A percentile compares a stretch with the other conserved stretches of the same genome.
Evolutionary conservation across 2,888 invertebrate species (phyloP).

Genomic region (Hypercompe scribonia): DNA sequence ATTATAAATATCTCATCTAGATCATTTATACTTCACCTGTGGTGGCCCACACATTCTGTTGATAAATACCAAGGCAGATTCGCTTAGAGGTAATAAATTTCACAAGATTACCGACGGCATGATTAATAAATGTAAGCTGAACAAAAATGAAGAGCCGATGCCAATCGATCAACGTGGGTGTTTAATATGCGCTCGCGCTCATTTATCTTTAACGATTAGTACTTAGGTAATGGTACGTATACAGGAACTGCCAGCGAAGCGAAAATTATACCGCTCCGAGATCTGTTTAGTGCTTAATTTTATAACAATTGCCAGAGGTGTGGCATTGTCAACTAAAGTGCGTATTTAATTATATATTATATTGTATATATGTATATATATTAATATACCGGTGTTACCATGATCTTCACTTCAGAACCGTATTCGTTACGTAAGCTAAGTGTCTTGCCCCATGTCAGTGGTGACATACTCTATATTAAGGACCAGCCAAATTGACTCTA

Average conservation of each 20-base stretch:
- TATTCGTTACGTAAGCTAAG: too few species aligned
- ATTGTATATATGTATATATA: too few species aligned
- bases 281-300: conserved; percentile 29
- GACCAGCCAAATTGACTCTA: too few species aligned
- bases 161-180: conserved; percentile 85
- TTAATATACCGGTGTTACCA: too few species aligned
- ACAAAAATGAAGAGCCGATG: conserved; percentile 80
- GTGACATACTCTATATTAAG: too few species aligned
- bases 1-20: conserved; percentile 44
- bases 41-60: conserved; percentile 83
- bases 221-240: conserved; percentile 67
- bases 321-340: not conserved
- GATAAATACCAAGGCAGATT: conserved; percentile 83
- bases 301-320: conserved; percentile 27
- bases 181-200: conserved; percentile 80
- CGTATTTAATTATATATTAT: not conserved
- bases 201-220: conserved; percentile 81
- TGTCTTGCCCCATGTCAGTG: too few species aligned
- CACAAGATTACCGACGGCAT: conserved; percentile 80
- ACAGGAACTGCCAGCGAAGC: conserved; percentile 29
- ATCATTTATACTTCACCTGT: conserved; percentile 30
- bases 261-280: conserved; percentile 41
- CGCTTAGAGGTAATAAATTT: conserved; percentile 86
- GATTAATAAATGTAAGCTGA: conserved; percentile 78
- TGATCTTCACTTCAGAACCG: too few species aligned